phyloP scores from a whole-genome alignment of 92 coral and sea anemone species.

The Zoanthus sansibaricus region DNA sequence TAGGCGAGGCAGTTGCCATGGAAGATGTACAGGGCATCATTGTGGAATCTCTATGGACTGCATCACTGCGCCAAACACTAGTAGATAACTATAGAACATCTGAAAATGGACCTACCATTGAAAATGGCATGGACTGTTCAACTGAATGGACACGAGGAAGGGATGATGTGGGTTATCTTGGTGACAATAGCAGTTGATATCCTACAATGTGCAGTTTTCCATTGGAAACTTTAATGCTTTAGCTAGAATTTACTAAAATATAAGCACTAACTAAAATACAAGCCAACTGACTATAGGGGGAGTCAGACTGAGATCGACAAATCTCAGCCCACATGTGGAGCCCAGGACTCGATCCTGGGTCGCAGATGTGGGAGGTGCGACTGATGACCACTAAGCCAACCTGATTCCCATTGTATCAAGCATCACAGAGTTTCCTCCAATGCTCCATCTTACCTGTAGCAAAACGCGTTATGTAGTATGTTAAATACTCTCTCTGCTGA shows the following conservation, averaged over 20 bases:
- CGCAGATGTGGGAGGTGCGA: too few species aligned
- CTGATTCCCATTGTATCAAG: not conserved
- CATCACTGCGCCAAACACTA: conserved; percentile 13
- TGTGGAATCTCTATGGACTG: not conserved
- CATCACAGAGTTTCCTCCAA: conserved; percentile 38
- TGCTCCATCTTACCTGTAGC: conserved; percentile 10
- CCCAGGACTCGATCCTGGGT: too few species aligned
- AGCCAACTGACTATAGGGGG: too few species aligned
- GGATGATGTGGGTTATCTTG: conserved; percentile 30
- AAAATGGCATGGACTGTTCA: not conserved
- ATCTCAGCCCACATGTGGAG: too few species aligned
- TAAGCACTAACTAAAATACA: too few species aligned
- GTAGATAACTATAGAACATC: not conserved
- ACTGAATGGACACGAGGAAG: not conserved
- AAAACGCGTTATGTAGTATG: conserved; percentile 2
- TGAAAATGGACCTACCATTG: not conserved
- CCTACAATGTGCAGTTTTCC: not conserved
- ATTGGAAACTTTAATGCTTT: too few species aligned
- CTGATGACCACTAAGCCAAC: too few species aligned
- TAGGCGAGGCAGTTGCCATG: conserved; percentile 57
- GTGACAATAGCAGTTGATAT: conserved; percentile 31
- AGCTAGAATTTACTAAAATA: too few species aligned
- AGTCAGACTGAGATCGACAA: too few species aligned
- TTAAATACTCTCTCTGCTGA: conserved; percentile 44
- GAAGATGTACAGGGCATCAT: conserved; percentile 33